Conservation (phyloP, 2,888 invertebrate genomes). For the Sinotaia quadrata region DNA sequence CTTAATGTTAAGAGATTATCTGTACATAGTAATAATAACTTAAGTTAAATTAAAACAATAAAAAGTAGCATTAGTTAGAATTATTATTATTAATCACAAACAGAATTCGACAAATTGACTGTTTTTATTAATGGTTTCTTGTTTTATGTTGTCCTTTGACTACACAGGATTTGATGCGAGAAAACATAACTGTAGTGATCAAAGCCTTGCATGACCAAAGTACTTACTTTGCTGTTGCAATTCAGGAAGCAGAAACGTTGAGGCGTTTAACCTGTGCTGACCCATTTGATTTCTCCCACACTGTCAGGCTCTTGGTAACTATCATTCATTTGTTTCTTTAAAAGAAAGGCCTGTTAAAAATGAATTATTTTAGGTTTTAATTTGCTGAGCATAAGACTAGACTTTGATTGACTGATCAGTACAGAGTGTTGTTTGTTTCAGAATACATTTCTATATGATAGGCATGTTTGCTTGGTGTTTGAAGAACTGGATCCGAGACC, state of each 20-base stretch:
- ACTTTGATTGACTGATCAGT: background rate
- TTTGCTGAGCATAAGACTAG: background rate
- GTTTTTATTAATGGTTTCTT: too few relatives aligned
- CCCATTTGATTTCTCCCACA: slow-evolving; percentile 53
- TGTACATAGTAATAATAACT: too few relatives aligned
- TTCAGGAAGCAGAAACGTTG: slow-evolving; percentile 61
- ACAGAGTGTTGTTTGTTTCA: slow-evolving; percentile 44
- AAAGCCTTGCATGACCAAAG: slow-evolving; percentile 60
- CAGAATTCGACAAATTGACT: too few relatives aligned
- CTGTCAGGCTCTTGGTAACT: slow-evolving; percentile 57
- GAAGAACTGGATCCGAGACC: slow-evolving; percentile 57
- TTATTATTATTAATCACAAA: too few relatives aligned
- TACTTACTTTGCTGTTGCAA: slow-evolving; percentile 47
- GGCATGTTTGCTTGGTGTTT: slow-evolving; percentile 67
- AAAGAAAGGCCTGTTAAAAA: background rate
- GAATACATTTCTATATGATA: slow-evolving; percentile 57
- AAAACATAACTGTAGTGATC: slow-evolving; percentile 51
- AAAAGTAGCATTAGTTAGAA: too few relatives aligned
- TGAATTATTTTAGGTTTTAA: background rate
- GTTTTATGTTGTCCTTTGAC: too few relatives aligned
- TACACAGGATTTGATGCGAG: slow-evolving; percentile 41
- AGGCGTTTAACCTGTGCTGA: slow-evolving; percentile 56
- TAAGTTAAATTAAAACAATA: too few relatives aligned
- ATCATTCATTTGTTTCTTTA: background rate
- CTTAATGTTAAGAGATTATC: too few relatives aligned